Evolutionary conservation across 2,113 vertebrate species (phyloP).

Genomic region (Micronycteris hirsuta): DNA sequence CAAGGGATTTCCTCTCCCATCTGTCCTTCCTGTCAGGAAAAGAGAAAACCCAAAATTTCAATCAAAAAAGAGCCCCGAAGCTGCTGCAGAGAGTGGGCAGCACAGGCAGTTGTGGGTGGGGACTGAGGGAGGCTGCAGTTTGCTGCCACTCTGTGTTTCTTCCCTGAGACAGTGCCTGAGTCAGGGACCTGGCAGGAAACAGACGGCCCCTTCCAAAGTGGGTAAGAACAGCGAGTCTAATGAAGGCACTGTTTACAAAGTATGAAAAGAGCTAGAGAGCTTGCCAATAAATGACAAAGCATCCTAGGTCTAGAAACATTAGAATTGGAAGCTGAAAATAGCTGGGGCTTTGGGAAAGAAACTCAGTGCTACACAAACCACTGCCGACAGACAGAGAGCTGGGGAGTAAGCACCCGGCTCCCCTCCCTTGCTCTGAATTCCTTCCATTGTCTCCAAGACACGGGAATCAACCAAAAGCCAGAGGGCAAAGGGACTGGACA

Average conservation of each 20-base stretch:
- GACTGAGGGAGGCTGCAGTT: no score
- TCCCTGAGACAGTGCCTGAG: background rate
- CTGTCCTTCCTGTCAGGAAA: background rate
- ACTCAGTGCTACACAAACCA: background rate
- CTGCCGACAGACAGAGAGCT: background rate
- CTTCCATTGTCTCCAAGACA: background rate
- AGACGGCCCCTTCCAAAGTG: background rate
- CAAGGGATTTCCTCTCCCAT: background rate
- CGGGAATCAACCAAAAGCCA: background rate
- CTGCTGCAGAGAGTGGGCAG: background rate
- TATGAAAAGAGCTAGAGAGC: background rate
- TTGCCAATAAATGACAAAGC: background rate
- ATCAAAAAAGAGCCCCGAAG: background rate
- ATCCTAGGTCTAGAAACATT: background rate
- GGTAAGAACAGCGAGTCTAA: background rate
- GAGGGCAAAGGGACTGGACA: background rate
- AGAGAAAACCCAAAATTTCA: background rate
- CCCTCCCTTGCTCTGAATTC: background rate
- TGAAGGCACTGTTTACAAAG: background rate
- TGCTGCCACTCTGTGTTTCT: background rate
- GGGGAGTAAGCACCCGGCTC: background rate
- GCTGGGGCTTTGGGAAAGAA: background rate
- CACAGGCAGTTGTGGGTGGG: accelerated
- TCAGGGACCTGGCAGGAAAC: background rate
- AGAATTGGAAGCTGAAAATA: background rate